Percentiles rank a stretch among this genome's conserved stretches.
phyloP scores from a whole-genome alignment of 2,888 invertebrate genomes.

The Apoda limacodes region DNA sequence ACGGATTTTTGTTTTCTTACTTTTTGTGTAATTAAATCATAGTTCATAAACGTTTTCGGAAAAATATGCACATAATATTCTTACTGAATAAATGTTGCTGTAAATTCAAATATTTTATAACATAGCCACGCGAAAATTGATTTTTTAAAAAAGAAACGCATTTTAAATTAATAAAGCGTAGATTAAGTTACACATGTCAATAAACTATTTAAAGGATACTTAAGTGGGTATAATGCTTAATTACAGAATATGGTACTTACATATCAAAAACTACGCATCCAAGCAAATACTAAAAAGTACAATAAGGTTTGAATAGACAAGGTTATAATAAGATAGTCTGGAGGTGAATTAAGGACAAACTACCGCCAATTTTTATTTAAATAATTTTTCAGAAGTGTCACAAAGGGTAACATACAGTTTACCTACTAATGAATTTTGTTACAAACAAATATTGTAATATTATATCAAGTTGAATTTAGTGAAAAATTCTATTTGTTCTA shows the following conservation, averaged over 20 bases:
- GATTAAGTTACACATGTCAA: constrained; percentile 53
- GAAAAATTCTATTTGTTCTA: too few species aligned
- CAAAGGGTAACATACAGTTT: too few species aligned
- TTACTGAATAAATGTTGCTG: constrained; percentile 22
- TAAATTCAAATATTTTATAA: constrained; percentile 32
- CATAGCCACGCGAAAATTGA: constrained; percentile 57
- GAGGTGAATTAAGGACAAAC: constrained; percentile 50
- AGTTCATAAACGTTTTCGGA: constrained; percentile 6
- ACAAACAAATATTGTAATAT: too few species aligned
- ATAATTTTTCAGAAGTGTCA: too few species aligned
- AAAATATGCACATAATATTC: constrained; percentile 14
- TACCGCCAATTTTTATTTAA: constrained; percentile 28
- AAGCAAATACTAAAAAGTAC: constrained; percentile 64
- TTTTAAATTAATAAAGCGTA: constrained; percentile 39
- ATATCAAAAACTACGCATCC: constrained; percentile 58
- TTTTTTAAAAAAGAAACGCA: constrained; percentile 8
- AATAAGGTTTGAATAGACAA: constrained; percentile 54
- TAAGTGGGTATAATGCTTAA: constrained; percentile 64
- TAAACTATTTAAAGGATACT: constrained; percentile 56
- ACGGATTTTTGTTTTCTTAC: constrained; percentile 47
- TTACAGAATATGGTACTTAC: constrained; percentile 45
- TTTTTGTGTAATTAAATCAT: constrained; percentile 6
- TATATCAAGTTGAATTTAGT: too few species aligned
- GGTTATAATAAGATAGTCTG: constrained; percentile 45
- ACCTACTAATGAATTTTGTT: too few species aligned